Evolutionary conservation across 2,888 invertebrate genomes (phyloP), one percentile per base, ranked within the genome.

Genomic region (Coremacera marginata): DNA sequence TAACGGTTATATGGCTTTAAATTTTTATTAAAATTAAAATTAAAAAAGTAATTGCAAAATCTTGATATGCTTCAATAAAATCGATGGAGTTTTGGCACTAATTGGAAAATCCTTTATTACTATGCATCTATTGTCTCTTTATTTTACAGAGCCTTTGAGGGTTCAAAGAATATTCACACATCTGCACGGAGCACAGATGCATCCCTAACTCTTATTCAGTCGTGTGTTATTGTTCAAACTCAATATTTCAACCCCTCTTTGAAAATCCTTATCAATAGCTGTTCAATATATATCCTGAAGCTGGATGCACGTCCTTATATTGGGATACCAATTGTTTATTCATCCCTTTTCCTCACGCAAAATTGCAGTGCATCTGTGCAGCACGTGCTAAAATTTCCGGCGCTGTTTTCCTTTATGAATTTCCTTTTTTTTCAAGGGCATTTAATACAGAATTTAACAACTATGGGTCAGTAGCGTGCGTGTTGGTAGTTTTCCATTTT

Each of bases 311-410:
- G 11, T 11, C 44, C 44, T 44, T 9, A n/a, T n/a, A 9, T n/a
- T 34, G 3, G 44, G 25, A 22, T 7, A 44, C 49, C 16, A 19
- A 25, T 19, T 16, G 5, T 65, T 31, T 37, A 22, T 7, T 22
- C 22, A 27, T 60, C 25, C 57, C 22, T 25, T 44, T 44, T 11
- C 65, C 16, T 9, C 31, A 4, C 31, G 14, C 19, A 11, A 5
- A 22, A 22, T 3, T 9, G 11, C 57, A 14, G 31, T 60, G 60
- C 70, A 75, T 55, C 27, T 70, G 70, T 70, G 62, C 60, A 60
- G 70, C 75, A 75, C 75, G 75, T 75, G 75, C 75, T 75, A 14
- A 11, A 25, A 27, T 5, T 31, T 52, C 8, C 8, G 4, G 37
- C 14, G 37, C 5, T 14, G 57, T 25, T 60, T 19, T 60, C 57